Evolutionary conservation across 2,888 invertebrate species (phyloP), one percentile per base, ranked within the genome.

Genomic region (Tenthredo mesomela): DNA sequence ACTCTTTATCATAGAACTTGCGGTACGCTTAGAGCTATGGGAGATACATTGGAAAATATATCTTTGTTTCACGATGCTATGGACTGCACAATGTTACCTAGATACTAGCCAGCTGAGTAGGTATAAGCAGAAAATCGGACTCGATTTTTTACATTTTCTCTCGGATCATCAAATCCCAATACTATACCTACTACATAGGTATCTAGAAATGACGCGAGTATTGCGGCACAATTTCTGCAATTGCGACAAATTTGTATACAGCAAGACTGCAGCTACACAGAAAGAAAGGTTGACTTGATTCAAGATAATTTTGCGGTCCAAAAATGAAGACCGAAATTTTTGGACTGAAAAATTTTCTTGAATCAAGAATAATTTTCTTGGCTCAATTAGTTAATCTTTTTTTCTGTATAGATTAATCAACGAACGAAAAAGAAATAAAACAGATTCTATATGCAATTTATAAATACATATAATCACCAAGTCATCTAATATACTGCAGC

Each of bases 1-100:
- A 82, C 82, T 70, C 82, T 82, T 82, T 82, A 82, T 82, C 82
- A 82, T 82, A 82, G 82, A 67, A 82, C 65, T 70, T n/a, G n/a
- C n/a, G 43, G 47, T 33, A 61, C 61, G 80, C 80, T 61, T n/a
- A 61, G 80, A 77, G 77, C 77, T 77, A 77, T 77, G 77, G 50
- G 80, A 80, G 58, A 80, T 61, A 80, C 54, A 77, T 73, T 73
- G 73, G 25, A 73, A 29, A 33, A 67, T 61, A 67, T 33, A 67
- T 33, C 67, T 33, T 33, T 33, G 67, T 33, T 67, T 15, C 67
- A 6, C 67, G 18, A 67, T 33, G 10, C 18, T 18, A 33, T 67
- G 33, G 33, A 67, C 67, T 25, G 33, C 10, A 33, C 12, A 33
- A 25, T 6, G 10, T 15, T 67, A 67, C 33, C 12, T 29, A 18